Evolutionary conservation across 2,797 vertebrate species (phyloP).

Genomic region (Acipenser ruthenus): DNA sequence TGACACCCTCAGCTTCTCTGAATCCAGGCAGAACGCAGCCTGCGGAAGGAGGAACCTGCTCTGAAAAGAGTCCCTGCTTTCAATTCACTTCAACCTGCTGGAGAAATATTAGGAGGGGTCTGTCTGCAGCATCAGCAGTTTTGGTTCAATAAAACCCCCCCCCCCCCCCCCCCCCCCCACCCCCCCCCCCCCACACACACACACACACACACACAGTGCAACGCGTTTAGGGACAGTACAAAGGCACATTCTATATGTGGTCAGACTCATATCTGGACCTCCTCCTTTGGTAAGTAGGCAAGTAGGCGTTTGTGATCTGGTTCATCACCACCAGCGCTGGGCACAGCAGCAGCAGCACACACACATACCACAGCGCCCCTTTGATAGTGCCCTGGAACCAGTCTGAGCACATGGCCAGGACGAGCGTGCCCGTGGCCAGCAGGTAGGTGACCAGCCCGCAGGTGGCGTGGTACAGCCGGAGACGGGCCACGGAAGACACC

Average conservation of each 20-base stretch:
- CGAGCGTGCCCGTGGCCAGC: conserved; percentile 61
- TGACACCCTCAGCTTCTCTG: no score
- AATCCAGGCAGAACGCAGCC: no score
- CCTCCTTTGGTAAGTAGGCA: conserved; percentile 59
- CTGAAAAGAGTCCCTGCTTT: conserved; percentile 46
- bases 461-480: conserved; percentile 73
- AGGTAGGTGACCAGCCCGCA: conserved; percentile 74
- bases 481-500: conserved; percentile 47
- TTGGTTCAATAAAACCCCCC: no score
- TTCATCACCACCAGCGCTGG: conserved; percentile 78
- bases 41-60: no score
- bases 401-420: conserved; percentile 67
- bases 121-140: no score
- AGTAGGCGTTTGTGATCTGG: conserved; percentile 69
- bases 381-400: conserved; percentile 79
- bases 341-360: conserved; percentile 62
- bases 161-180: no score
- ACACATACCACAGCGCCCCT: conserved; percentile 66
- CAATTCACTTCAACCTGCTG: no score
- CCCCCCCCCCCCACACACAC: no score
- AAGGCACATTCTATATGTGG: not conserved
- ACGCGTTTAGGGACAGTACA: no score
- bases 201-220: no score
- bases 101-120: no score
- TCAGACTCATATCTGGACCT: conserved; percentile 53